Evolutionary conservation across 2,113 vertebrate species (phyloP), one percentile per base, ranked within the genome.

Genomic region (Anarrhichthys ocellatus): DNA sequence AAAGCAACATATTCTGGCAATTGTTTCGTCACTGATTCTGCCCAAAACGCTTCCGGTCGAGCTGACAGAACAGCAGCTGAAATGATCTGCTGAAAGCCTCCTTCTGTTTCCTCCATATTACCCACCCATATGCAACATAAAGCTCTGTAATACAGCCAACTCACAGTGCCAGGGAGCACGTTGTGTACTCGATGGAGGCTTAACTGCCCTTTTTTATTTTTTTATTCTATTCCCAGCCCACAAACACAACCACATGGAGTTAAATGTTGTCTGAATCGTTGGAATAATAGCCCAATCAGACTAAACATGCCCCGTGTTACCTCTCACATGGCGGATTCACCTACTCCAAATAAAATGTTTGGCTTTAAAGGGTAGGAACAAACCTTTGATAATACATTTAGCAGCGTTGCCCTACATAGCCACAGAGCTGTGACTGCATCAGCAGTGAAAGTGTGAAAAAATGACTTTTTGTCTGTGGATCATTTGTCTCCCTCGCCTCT

Each of bases 351-450:
- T 62, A 15, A 38, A 70, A 73, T 73, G 71, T 61, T 73, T 83
- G 38, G 9, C 77, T 75, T 85, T 56, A 44, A 74, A 81, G 76
- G 65, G 67, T 34, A 56, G 64, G 65, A 59, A 48, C 73, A 59
- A 79, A 79, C 62, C 74, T 84, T 72, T 70, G 81, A 72, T 90
- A 88, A 91, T 91, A 81, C 83, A 78, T 84, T 58, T 29, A 77
- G 58, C 83, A 58, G 65, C 58, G 17, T 69, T 87, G 86, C 20
- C 89, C 87, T 86, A 90, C 78, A 88, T 89, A 86, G 18, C 76
- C 74, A 82, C 77, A 83, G 58, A 85, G 78, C 85, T 72, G 77
- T 86, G 82, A 87, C 87, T 78, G 81, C 56, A 87, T 79, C 84
- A 76, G 56, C n/a, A 46, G 52, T 83, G 72, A 79, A 85, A 78